Evolutionary conservation across 1,140 invertebrate genomes (phyloP).

Genomic region (Drosophila repleta): DNA sequence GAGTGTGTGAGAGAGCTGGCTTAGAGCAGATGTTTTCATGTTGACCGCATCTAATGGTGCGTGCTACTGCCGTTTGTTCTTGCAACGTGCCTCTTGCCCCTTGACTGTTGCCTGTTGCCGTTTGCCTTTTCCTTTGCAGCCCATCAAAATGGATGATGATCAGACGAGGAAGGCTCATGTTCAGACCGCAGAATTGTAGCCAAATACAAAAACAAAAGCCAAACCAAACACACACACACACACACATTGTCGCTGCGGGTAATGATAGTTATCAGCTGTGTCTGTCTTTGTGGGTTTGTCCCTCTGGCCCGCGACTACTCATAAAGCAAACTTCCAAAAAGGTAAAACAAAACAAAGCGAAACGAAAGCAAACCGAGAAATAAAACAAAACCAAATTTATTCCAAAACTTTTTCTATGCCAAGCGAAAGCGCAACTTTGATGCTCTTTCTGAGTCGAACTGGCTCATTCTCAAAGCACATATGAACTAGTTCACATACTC

Average conservation of each 20-base stretch:
- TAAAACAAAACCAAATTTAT: conserved; percentile 9
- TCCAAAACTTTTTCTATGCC: conserved; percentile 13
- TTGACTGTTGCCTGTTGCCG: conserved; percentile 4
- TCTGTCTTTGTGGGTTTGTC: conserved; percentile 47
- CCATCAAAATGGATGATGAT: conserved; percentile 24
- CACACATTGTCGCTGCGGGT: conserved; percentile 47
- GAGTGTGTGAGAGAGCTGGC: neutral
- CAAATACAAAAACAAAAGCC: conserved; percentile 39
- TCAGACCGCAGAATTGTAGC: conserved; percentile 59
- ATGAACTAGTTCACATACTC: neutral
- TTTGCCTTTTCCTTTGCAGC: conserved; percentile 22
- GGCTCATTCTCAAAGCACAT: too few relatives aligned
- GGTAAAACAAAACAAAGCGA: neutral
- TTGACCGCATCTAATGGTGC: conserved; percentile 83
- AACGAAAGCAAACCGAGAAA: conserved; percentile 20
- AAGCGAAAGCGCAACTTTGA: conserved; percentile 6
- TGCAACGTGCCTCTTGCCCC: conserved; percentile 29
- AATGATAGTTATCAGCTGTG: conserved; percentile 77
- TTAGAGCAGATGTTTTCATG: conserved; percentile 77
- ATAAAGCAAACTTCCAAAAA: conserved; percentile 52
- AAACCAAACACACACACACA: conserved; percentile 40
- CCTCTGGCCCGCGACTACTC: conserved; percentile 55
- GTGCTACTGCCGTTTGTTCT: conserved; percentile 75
- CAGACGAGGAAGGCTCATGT: conserved; percentile 18
- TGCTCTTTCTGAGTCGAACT: conserved; percentile 18